These are phyloP conservation scores for Cyaniris semiargus DNA, from an alignment of 2,888 invertebrate species.

Conservation along the genomic window DNA sequence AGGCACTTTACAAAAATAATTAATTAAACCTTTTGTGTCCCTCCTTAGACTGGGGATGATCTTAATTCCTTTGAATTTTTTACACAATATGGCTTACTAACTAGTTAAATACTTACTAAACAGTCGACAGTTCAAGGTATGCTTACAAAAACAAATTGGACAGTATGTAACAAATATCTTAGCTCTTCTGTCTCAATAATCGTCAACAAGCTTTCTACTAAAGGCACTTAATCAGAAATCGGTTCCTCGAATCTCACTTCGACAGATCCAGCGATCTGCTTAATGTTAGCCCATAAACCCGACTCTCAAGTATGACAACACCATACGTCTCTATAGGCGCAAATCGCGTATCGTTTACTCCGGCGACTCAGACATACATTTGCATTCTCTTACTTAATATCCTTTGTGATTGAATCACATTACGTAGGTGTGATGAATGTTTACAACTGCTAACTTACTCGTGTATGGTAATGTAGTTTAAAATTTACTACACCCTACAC, in stretches of 20 bases:
- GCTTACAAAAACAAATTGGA: background rate
- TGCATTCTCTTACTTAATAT: constrained; percentile 33
- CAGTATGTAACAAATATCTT: background rate
- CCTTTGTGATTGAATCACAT: constrained; percentile 34
- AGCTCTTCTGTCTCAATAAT: background rate
- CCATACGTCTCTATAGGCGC: constrained; percentile 22
- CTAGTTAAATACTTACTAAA: too few species aligned
- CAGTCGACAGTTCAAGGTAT: background rate
- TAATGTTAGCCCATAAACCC: constrained; percentile 22
- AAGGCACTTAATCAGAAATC: constrained; percentile 5
- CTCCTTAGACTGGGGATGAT: background rate
- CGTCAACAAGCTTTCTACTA: background rate
- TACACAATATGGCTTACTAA: too few species aligned
- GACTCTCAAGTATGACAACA: constrained; percentile 21
- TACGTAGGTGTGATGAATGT: constrained; percentile 35
- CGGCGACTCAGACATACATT: constrained; percentile 18
- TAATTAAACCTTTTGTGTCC: background rate
- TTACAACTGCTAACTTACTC: constrained; percentile 32
- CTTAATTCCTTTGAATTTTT: too few species aligned
- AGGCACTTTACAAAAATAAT: background rate
- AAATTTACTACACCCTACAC: constrained; percentile 31
- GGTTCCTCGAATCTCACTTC: background rate
- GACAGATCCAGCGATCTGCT: background rate
- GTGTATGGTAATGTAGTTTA: constrained; percentile 32
- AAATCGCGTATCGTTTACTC: constrained; percentile 28